These are phyloP conservation scores for Caenorhabditis remanei DNA, from an alignment of 1,140 invertebrate genomes.

Conservation along the genomic window DNA sequence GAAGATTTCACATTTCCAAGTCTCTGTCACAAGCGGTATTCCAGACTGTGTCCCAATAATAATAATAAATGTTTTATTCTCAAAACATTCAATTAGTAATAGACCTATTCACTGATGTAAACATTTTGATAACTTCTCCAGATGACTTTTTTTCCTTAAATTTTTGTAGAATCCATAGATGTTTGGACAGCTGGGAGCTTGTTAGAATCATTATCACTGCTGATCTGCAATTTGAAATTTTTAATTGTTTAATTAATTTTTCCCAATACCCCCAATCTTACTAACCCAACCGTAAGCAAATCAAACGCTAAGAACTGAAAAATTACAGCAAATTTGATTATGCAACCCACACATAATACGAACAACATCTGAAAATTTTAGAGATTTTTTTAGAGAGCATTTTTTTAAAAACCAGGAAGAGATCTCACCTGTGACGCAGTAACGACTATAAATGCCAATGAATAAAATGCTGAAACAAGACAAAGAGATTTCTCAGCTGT, in stretches of 20 bases:
- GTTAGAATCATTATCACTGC: neutral
- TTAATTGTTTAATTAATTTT: neutral
- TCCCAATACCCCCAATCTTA: too few species aligned
- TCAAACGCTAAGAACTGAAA: conserved; percentile 18
- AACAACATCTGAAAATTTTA: neutral
- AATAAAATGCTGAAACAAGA: conserved; percentile 8
- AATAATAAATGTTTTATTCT: too few species aligned
- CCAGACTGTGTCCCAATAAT: too few species aligned
- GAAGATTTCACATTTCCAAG: too few species aligned
- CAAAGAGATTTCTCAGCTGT: neutral
- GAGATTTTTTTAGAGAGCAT: neutral
- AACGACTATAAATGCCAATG: neutral
- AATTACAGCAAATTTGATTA: neutral
- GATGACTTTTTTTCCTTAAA: neutral
- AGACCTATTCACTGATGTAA: neutral
- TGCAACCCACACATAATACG: neutral
- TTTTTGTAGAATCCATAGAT: neutral
- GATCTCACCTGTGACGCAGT: neutral
- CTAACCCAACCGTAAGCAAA: conserved; percentile 5
- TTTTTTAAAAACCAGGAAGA: conserved; percentile 4
- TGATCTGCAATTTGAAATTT: neutral
- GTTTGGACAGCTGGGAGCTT: neutral
- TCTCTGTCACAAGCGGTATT: too few species aligned
- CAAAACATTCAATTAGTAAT: too few species aligned
- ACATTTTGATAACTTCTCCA: neutral